A percentile compares a stretch with the other conserved stretches of the same genome.
Conservation (phyloP, 2,888 invertebrate species). For the Nephrotoma appendiculata region DNA sequence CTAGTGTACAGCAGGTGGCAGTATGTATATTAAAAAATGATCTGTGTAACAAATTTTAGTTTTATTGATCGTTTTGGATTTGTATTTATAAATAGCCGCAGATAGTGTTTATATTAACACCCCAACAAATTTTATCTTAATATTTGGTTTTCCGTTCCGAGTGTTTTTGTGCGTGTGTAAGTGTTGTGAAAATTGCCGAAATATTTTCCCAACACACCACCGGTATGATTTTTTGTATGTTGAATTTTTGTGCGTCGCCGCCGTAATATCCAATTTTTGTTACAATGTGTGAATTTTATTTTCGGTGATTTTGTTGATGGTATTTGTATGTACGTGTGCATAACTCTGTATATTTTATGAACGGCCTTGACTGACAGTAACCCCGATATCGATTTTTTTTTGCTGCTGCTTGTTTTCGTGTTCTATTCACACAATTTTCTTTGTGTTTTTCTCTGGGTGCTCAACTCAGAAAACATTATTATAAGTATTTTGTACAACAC, state of each 20-base stretch:
- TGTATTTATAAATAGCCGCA: not conserved
- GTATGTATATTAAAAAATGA: not conserved
- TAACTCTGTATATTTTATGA: not conserved
- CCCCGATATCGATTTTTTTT: conserved; percentile 8
- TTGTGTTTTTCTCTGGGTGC: not conserved
- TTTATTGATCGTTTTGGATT: not conserved
- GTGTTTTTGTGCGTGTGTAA: not conserved
- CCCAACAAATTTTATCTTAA: not conserved
- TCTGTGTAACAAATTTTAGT: not conserved
- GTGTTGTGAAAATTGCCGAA: not conserved
- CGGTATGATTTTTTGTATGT: not conserved
- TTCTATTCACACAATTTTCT: not conserved
- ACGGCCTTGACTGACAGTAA: conserved; percentile 15
- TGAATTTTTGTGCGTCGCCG: conserved; percentile 1
- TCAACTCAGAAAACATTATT: not conserved
- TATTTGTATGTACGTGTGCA: not conserved
- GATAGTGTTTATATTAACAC: not conserved
- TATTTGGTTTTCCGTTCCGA: not conserved
- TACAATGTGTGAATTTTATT: not conserved
- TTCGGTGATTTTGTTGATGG: not conserved
- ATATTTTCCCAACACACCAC: not conserved
- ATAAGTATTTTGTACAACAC: not conserved
- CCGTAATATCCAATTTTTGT: not conserved
- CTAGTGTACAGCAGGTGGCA: not conserved
- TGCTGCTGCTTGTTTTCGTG: not conserved